These are phyloP conservation scores for Bos javanicus DNA, from an alignment of 2,113 vertebrate genomes.

Conservation along the genomic window DNA sequence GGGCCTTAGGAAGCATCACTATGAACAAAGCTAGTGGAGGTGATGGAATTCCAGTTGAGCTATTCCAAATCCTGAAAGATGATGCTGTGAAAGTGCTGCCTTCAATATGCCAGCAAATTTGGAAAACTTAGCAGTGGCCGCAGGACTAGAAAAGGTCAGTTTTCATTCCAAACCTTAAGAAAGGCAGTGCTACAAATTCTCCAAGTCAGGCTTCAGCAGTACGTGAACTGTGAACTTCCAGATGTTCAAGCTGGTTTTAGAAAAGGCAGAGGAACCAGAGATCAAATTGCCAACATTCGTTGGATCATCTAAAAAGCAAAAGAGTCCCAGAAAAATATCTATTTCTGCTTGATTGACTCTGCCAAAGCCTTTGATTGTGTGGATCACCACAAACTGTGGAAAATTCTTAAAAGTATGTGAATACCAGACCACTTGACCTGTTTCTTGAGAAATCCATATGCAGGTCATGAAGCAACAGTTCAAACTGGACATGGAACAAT, in stretches of 20 bases:
- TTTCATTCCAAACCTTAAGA: neutral
- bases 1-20: neutral
- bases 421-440: neutral
- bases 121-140: neutral
- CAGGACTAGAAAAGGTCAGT: neutral
- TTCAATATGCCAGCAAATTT: neutral
- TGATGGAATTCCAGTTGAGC: neutral
- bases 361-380: neutral
- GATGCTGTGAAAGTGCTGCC: neutral
- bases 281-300: neutral
- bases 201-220: neutral
- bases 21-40: neutral
- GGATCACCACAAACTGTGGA: neutral
- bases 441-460: neutral
- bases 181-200: neutral
- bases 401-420: neutral
- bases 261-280: neutral
- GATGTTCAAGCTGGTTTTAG: neutral
- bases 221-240: neutral
- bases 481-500: neutral
- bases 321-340: neutral
- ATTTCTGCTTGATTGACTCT: neutral
- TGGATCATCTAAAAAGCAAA: neutral
- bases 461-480: neutral
- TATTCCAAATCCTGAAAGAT: neutral